Base-by-base conservation (phyloP, 2,888 invertebrate genomes). In the Morpho helenor region DNA sequence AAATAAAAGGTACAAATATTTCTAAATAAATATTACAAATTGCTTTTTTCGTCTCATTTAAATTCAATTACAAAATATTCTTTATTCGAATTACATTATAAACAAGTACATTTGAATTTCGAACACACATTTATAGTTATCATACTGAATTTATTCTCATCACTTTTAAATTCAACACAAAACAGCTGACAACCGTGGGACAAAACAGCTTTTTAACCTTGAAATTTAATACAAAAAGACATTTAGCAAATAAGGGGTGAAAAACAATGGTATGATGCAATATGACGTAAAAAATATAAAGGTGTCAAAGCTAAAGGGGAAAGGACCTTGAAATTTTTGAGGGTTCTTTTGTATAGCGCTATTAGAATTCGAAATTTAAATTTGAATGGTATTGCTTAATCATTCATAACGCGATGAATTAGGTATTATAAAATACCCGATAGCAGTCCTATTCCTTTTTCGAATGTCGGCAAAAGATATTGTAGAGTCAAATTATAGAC, bases 161-260 rank as follows among this genome's bases (percentile, higher is more conserved):
- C 39, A 23, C 45, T 45, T 40, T n/a, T 7, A 45, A 10, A 44
- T 40, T 31, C 22, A 22, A 7, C 22, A 48, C 55, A 58, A 60
- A 53, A 4, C 69, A 71, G 67, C 65, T 65, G 69, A 68, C 66
- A 60, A 64, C 76, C 80, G 81, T 81, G 81, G 71, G 80, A 81
- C 60, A 63, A 51, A 52, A 62, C 51, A 58, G 41, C 55, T 61
- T 69, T 67, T 60, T 69, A 74, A 76, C 75, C 79, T 76, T 75
- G 77, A 70, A 72, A 74, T 72, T 69, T 65, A 67, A 72, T 68
- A 69, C 63, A 75, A 78, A 74, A 73, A 75, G 69, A 66, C 69
- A 73, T 78, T 80, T 77, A 77, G 76, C 79, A 77, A 79, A 78
- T 70, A 79, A 73, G 75, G 81, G 79, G 71, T 54, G 61, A 63